A percentile compares a stretch with the other conserved stretches of the same genome.
Conservation (phyloP, 2,113 vertebrate species). For the Pituophis catenifer region DNA sequence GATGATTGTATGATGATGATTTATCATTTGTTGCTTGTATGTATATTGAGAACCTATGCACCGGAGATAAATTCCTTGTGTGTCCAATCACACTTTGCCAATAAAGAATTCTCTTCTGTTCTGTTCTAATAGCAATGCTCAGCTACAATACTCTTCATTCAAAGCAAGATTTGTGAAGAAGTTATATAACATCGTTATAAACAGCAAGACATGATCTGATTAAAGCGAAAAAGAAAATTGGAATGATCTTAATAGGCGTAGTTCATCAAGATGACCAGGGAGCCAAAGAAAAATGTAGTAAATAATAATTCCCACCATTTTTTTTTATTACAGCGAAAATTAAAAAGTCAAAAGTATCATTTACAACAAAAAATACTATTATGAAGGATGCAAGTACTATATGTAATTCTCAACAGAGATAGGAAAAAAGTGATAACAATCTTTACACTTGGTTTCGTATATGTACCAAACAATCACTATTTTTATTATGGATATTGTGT, state of each 20-base stretch:
- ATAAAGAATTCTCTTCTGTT: too few species aligned
- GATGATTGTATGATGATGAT: too few species aligned
- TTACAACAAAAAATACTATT: not conserved
- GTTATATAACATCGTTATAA: not conserved
- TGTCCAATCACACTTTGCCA: too few species aligned
- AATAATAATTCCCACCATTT: not conserved
- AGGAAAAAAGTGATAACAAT: not conserved
- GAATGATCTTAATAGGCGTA: not conserved
- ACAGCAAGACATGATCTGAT: not conserved
- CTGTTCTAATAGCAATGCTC: not conserved
- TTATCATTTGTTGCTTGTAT: too few species aligned
- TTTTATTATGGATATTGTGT: not conserved
- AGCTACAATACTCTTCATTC: not conserved
- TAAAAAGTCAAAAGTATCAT: not conserved
- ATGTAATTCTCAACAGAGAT: not conserved
- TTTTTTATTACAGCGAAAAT: not conserved
- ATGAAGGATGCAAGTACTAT: not conserved
- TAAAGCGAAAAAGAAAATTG: not conserved
- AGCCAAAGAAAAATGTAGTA: not conserved
- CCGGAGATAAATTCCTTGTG: too few species aligned
- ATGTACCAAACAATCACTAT: not conserved
- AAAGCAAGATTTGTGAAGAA: not conserved
- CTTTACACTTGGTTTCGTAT: not conserved
- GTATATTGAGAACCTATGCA: too few species aligned
- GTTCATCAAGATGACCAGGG: too few species aligned